phyloP scores from a whole-genome alignment of 2,888 invertebrate genomes.

The Euclidia mi region DNA sequence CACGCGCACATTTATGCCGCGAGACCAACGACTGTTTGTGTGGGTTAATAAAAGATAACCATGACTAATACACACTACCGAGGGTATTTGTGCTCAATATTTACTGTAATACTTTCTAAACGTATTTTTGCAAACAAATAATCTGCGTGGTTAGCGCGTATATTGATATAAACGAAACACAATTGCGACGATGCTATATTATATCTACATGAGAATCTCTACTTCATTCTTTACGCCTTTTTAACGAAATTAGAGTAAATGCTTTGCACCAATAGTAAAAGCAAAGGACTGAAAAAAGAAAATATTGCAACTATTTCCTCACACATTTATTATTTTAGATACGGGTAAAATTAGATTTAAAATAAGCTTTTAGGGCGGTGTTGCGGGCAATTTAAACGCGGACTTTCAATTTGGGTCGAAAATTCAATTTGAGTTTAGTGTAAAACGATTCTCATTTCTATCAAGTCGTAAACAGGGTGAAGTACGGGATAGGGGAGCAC shows the following conservation, averaged over 20 bases:
- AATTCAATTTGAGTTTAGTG: constrained; percentile 34
- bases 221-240: too few relatives aligned
- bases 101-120: constrained; percentile 17
- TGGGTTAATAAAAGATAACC: constrained; percentile 17
- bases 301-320: too few relatives aligned
- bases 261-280: too few relatives aligned
- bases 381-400: background rate
- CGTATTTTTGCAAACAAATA: too few relatives aligned
- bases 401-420: constrained; percentile 29
- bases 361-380: background rate
- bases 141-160: constrained; percentile 21
- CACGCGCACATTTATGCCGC: too few relatives aligned
- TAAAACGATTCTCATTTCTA: constrained; percentile 28
- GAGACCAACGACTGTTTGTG: too few relatives aligned
- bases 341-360: background rate
- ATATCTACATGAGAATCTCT: too few relatives aligned
- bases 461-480: constrained; percentile 39
- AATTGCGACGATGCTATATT: too few relatives aligned
- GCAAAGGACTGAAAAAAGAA: too few relatives aligned
- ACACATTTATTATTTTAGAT: too few relatives aligned
- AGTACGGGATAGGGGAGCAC: constrained; percentile 12
- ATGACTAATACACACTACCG: constrained; percentile 11
- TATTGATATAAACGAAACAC: constrained; percentile 28
- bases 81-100: constrained; percentile 39
- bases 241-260: too few relatives aligned